These are phyloP conservation scores for Xestia c-nigrum DNA, from an alignment of 2,888 invertebrate genomes.

Conservation along the genomic window DNA sequence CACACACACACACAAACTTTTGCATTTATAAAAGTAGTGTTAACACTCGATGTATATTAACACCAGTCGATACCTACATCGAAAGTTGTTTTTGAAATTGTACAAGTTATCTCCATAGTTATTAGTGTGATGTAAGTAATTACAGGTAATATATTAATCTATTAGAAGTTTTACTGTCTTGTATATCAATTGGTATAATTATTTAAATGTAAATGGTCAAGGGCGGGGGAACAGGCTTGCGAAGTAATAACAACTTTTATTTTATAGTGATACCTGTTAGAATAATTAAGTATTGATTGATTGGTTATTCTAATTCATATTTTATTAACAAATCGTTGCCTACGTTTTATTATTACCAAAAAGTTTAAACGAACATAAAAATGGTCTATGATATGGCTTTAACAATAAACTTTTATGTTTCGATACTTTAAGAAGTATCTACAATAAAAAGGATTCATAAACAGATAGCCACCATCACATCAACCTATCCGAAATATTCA, in stretches of 20 bases:
- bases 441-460: conserved; percentile 11
- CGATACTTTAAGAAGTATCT: background rate
- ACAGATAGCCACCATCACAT: background rate
- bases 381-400: background rate
- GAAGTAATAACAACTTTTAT: conserved; percentile 50
- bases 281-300: conserved; percentile 37
- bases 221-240: conserved; percentile 50
- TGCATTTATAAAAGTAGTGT: background rate
- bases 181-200: conserved; percentile 51
- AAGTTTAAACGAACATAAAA: background rate
- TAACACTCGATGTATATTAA: conserved; percentile 44
- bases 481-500: no score
- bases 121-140: conserved; percentile 51
- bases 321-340: conserved; percentile 3
- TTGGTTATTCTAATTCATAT: conserved; percentile 14
- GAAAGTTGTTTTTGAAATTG: conserved; percentile 61
- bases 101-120: conserved; percentile 39
- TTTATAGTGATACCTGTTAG: conserved; percentile 28
- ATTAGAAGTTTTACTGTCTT: conserved; percentile 57
- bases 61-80: conserved; percentile 32
- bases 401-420: conserved; percentile 19
- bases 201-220: conserved; percentile 58
- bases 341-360: background rate
- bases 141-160: conserved; percentile 54
- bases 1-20: background rate